Base-by-base conservation (phyloP, 2,888 invertebrate genomes). In the Epirrhoe alternata region DNA sequence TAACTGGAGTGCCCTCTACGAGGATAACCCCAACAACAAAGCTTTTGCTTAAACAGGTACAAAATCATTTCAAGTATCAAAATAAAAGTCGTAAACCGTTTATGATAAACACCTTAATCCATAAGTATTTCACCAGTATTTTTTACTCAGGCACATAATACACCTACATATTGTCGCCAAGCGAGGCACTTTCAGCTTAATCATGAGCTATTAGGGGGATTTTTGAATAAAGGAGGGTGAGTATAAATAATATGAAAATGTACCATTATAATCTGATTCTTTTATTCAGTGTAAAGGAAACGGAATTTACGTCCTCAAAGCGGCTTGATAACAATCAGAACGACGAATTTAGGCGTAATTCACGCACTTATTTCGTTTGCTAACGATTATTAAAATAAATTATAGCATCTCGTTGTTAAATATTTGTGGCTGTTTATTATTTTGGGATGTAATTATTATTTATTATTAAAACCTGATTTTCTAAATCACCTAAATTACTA, bases 141-240 rank as follows among this genome's bases (percentile, higher is more conserved):
- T 73, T 73, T 64, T 66, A 64, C 70, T 67, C 55, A 65, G 68
- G 68, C 61, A 66, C 66, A 63, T 68, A 66, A 70, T 73, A 72
- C 69, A 68, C 69, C 69, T 70, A 70, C 69, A 70, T 69, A 70
- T 70, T 75, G 78, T 79, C 76, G 76, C 77, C 68, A 74, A 59
- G 72, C 71, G 69, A 71, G 77, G 75, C 78, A 81, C 84, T 82
- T 61, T 79, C 78, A 77, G 76, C 79, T 76, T 82, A 83, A 85
- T 87, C 80, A 81, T 79, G 75, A 77, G 81, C 81, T 82, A 82
- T 85, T 84, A 83, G 68, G 75, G 76, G 72, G 72, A 76, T 71
- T 79, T 83, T 78, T 77, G 73, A 76, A 81, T 81, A 82, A 82
- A 83, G 61, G 64, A 75, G 62, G 71, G 12, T 30, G 30, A 17